Evolutionary conservation across 2,113 vertebrate genomes (phyloP), one percentile per base, ranked within the genome.

Genomic region (Xiphophorus maculatus): DNA sequence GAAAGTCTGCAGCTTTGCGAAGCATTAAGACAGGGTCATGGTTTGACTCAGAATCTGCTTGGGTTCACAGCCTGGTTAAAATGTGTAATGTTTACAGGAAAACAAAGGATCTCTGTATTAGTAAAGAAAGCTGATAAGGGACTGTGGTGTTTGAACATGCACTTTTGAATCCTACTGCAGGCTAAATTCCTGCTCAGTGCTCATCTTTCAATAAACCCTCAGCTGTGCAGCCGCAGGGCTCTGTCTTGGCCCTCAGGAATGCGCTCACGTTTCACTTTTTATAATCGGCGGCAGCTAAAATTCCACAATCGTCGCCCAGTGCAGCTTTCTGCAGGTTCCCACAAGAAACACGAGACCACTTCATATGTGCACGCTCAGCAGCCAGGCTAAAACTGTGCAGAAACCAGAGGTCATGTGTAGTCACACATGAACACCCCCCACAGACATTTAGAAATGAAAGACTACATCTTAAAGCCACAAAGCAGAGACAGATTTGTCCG

Each of bases 191-290:
- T 72, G 73, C 84, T 65, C 51, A 73, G 73, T 80, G 29, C 86
- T 85, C 72, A 35, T 93, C 90, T 92, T 86, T 89, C 90, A 84
- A 69, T 82, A 74, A 77, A 62, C 37, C 90, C 69, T 92, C 93
- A 94, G 93, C 94, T 94, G 91, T 87, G 87, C 7, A 37, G 75
- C 76, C 76, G 28, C 85, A 67, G n/a, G 42, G 86, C 90, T 86
- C 83, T 72, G 82, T 71, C 80, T 85, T 54, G 84, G 80, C 77
- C 82, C 62, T 77, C 61, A 73, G 83, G 92, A 95, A 95, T 93
- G 92, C 65, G 90, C 91, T 93, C 93, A 63, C 58, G n/a, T 93
- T 93, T 94, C 94, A 94, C 90, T 91, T 92, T 92, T 93, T 88
- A 82, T 87, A 85, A 89, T 87, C 63, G 80, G 90, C 90, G 87